A percentile compares a stretch with the other conserved stretches of the same genome.
Conservation (phyloP, 2,888 invertebrate genomes). For the Calliphora vomitoria region DNA sequence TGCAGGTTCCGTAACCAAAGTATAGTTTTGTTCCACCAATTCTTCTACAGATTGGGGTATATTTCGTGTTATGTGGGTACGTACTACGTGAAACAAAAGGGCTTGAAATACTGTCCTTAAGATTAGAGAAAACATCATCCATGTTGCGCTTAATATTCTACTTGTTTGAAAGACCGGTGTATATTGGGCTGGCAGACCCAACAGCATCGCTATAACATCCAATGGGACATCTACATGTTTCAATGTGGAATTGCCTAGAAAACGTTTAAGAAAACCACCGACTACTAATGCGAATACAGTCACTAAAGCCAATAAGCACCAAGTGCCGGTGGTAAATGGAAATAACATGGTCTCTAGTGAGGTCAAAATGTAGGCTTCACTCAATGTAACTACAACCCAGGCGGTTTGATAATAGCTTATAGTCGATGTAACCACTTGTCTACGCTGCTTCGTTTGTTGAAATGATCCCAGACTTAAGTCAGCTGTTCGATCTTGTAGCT, state of each 20-base stretch:
- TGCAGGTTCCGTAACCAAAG: conserved; percentile 50
- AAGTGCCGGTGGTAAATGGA: conserved; percentile 74
- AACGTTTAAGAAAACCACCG: neutral
- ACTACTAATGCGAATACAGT: neutral
- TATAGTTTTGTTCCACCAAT: conserved; percentile 52
- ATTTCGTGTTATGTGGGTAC: conserved; percentile 54
- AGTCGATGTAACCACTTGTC: conserved; percentile 61
- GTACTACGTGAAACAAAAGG: conserved; percentile 69
- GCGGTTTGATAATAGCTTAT: conserved; percentile 71
- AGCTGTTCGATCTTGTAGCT: conserved; percentile 72
- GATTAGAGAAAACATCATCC: conserved; percentile 69
- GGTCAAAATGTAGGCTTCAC: conserved; percentile 63
- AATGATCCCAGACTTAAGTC: conserved; percentile 75
- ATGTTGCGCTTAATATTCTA: conserved; percentile 63
- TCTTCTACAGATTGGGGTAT: conserved; percentile 56
- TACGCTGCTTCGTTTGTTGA: conserved; percentile 68
- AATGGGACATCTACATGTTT: neutral
- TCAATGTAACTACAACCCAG: conserved; percentile 65
- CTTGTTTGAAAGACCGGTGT: conserved; percentile 58
- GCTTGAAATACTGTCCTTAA: conserved; percentile 74
- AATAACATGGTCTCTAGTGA: conserved; percentile 73
- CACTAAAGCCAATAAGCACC: conserved; percentile 55
- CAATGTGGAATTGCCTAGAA: neutral
- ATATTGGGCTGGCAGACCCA: conserved; percentile 47
- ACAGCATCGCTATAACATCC: conserved; percentile 23